Percentiles rank a stretch among this genome's conserved stretches.
phyloP scores from a whole-genome alignment of 2,797 vertebrate genomes.

The Triplophysa yarkandensis region DNA sequence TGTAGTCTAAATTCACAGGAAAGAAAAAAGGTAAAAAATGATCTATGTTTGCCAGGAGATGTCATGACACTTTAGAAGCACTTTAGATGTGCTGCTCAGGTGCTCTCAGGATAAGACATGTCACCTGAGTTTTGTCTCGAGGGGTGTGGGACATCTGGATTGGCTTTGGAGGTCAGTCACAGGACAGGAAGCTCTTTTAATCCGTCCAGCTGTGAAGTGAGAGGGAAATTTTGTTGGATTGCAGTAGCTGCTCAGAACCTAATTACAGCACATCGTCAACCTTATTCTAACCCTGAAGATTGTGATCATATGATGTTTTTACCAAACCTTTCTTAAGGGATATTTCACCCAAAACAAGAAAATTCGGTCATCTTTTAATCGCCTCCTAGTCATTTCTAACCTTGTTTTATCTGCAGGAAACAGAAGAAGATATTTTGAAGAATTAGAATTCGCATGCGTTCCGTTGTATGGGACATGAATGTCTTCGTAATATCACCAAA shows the following conservation, averaged over 20 bases:
- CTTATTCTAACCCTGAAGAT: slow-evolving; percentile 8
- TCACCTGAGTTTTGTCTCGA: slow-evolving; percentile 74
- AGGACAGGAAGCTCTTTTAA: slow-evolving; percentile 77
- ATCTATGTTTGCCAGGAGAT: slow-evolving; percentile 21
- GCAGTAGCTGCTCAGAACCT: slow-evolving; percentile 70
- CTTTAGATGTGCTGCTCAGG: slow-evolving; percentile 48
- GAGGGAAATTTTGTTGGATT: slow-evolving; percentile 69
- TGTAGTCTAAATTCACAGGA: slow-evolving; percentile 3
- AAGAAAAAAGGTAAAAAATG: no score
- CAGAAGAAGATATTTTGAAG: no score
- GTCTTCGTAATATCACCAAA: no score
- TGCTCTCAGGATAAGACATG: slow-evolving; percentile 67
- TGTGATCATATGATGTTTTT: not conserved
- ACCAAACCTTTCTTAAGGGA: not conserved
- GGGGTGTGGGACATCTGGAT: slow-evolving; percentile 73
- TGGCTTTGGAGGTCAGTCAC: slow-evolving; percentile 76
- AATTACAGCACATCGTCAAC: slow-evolving; percentile 58
- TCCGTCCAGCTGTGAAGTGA: slow-evolving; percentile 71
- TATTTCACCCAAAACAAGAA: no score
- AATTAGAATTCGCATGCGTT: no score
- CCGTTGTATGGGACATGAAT: no score
- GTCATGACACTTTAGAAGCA: slow-evolving; percentile 14
- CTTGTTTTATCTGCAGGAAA: no score
- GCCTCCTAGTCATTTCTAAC: no score
- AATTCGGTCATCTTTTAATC: no score